These are phyloP conservation scores for Sarcoramphus papa DNA, from an alignment of 2,797 vertebrate genomes.

Conservation along the genomic window DNA sequence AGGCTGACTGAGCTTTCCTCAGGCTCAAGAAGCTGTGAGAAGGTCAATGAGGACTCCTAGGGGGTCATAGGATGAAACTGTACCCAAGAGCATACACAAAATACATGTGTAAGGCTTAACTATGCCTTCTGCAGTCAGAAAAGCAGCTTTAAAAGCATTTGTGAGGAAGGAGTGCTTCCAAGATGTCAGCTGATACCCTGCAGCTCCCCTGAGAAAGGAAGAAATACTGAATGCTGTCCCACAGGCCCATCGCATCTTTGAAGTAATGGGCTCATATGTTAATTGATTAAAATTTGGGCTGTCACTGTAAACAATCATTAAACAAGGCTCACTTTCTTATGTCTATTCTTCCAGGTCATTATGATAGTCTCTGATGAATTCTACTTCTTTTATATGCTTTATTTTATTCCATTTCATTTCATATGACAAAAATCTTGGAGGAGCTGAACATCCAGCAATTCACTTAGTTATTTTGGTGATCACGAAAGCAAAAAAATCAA, in stretches of 20 bases:
- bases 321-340: background rate
- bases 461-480: background rate
- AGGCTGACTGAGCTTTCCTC: background rate
- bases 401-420: background rate
- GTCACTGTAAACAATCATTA: background rate
- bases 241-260: background rate
- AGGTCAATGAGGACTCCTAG: background rate
- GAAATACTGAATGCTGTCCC: background rate
- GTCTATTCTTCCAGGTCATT: background rate
- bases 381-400: background rate
- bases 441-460: background rate
- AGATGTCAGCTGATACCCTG: background rate
- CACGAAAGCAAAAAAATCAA: background rate
- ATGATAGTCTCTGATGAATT: background rate
- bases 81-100: background rate
- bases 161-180: background rate
- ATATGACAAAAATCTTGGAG: background rate
- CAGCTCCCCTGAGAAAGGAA: background rate
- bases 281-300: constrained; percentile 7
- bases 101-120: background rate
- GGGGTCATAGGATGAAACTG: background rate
- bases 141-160: background rate
- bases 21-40: background rate
- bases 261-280: background rate
- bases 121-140: background rate